phyloP scores from a whole-genome alignment of 2,888 invertebrate species.

The Eubasilissa splendida region DNA sequence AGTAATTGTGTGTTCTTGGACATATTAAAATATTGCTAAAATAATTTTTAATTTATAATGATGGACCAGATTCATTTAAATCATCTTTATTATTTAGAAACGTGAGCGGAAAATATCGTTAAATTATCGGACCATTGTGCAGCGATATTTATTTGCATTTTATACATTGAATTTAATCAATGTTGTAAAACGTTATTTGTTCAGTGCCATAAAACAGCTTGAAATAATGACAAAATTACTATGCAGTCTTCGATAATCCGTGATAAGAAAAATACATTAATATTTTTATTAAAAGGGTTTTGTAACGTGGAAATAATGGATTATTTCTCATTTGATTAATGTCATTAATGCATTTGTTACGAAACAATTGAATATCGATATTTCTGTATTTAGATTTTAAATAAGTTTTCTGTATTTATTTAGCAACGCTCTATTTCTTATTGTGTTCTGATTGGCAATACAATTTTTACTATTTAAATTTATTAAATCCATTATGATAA shows the following conservation, averaged over 20 bases:
- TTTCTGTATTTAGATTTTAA: neutral
- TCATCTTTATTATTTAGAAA: no score
- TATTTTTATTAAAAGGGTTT: conserved; percentile 12
- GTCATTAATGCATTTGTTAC: conserved; percentile 25
- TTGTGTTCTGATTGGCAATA: conserved; percentile 22
- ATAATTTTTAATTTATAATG: no score
- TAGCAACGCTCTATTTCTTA: conserved; percentile 39
- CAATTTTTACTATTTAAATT: conserved; percentile 31
- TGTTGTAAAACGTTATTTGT: conserved; percentile 31
- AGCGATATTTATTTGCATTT: conserved; percentile 17
- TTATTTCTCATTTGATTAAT: conserved; percentile 18
- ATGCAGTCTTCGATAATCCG: conserved; percentile 1
- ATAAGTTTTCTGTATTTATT: conserved; percentile 13
- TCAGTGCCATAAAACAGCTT: conserved; percentile 20
- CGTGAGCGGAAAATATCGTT: neutral
- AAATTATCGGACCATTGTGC: conserved; percentile 19
- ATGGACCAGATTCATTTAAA: no score
- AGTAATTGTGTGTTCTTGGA: no score
- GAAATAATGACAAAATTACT: conserved; percentile 44
- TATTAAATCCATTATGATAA: conserved; percentile 26
- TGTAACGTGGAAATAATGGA: conserved; percentile 20
- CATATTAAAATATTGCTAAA: no score
- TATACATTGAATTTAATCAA: conserved; percentile 31
- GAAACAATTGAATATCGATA: conserved; percentile 14
- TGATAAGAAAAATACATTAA: conserved; percentile 23